These are phyloP conservation scores for Girardia tigrina DNA, from an alignment of 2,888 invertebrate species.

Conservation along the genomic window DNA sequence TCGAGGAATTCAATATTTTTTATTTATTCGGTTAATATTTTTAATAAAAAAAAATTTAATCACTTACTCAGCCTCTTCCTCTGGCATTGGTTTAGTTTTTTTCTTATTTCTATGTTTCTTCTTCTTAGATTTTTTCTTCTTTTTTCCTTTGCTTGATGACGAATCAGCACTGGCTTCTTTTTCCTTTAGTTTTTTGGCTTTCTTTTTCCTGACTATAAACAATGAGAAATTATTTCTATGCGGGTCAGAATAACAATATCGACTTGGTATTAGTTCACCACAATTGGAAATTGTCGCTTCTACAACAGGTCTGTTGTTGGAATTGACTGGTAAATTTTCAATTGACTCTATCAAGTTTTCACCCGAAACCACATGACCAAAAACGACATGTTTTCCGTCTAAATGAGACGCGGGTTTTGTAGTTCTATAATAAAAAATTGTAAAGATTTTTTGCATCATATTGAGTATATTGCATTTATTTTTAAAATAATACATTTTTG, in stretches of 20 bases:
- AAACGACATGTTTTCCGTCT: constrained; percentile 97
- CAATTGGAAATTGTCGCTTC: constrained; percentile 76
- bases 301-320: constrained; percentile 72
- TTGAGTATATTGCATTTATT: no score
- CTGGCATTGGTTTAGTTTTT: constrained; percentile 41
- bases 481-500: no score
- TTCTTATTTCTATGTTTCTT: constrained; percentile 56
- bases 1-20: no score
- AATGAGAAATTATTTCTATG: background rate
- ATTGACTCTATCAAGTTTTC: constrained; percentile 74
- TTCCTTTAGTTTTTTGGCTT: background rate
- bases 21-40: no score
- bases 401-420: constrained; percentile 93
- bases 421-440: constrained; percentile 69
- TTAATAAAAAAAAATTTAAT: no score
- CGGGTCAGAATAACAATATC: background rate
- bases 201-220: background rate
- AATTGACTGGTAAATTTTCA: constrained; percentile 69
- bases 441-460: no score
- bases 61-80: constrained; percentile 37
- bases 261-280: constrained; percentile 72
- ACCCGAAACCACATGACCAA: constrained; percentile 80
- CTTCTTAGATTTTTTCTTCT: constrained; percentile 60
- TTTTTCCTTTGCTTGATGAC: constrained; percentile 47
- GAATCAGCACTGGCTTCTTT: constrained; percentile 21